Percentiles rank a stretch among this genome's conserved stretches.
Evolutionary conservation across 37 sponge, comb jelly and placozoan species (phyloP).

Genomic region (Chondrilla cf. caribensis): DNA sequence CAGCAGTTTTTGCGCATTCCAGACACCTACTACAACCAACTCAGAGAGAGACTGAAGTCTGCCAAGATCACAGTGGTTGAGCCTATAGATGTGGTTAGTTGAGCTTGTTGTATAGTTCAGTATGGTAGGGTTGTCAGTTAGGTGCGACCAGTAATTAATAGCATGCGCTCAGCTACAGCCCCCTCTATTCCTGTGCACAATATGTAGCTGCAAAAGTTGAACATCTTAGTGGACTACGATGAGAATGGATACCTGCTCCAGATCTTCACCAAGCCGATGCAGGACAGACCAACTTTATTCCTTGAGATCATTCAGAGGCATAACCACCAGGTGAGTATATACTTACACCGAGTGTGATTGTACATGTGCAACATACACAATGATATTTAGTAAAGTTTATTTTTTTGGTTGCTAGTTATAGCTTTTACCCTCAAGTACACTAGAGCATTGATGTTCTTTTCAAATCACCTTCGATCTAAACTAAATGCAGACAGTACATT

Average conservation of each 20-base stretch:
- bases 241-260: constrained; percentile 98
- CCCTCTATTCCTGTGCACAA: no score
- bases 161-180: no score
- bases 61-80: constrained; percentile 84
- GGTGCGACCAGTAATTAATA: no score
- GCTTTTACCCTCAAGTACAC: no score
- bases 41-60: constrained; percentile 73
- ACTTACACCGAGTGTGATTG: background rate
- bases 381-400: no score
- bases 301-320: constrained; percentile 93
- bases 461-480: no score
- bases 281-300: constrained; percentile 97
- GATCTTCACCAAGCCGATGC: constrained; percentile 96
- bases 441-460: no score
- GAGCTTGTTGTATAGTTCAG: no score
- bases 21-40: constrained; percentile 78
- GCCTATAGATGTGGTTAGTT: constrained; percentile 68
- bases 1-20: constrained; percentile 87
- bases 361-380: no score
- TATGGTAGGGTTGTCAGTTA: no score
- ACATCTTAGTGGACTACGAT: constrained; percentile 96
- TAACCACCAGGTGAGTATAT: constrained; percentile 77
- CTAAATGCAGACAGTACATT: no score
- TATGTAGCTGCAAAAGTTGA: constrained; percentile 85
- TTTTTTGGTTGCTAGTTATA: no score